phyloP scores from a whole-genome alignment of 2,797 vertebrate species.

The Sarcoramphus papa region DNA sequence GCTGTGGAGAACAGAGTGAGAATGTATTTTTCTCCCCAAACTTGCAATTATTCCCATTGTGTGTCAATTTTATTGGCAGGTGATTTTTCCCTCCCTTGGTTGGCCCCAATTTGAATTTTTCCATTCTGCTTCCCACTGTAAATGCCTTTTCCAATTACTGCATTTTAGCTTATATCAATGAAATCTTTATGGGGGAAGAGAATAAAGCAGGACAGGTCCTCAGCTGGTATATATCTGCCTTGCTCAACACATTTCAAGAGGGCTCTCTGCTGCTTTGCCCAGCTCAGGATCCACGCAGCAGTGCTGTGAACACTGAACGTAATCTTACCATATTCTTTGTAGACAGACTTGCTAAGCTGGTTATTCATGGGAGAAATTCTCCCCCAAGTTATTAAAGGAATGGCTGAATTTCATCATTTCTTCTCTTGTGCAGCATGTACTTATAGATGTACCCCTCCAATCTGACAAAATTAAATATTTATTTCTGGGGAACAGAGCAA shows the following conservation, averaged over 20 bases:
- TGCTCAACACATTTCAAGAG: not conserved
- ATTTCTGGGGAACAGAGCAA: not conserved
- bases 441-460: not conserved
- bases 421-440: not conserved
- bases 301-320: not conserved
- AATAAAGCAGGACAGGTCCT: not conserved
- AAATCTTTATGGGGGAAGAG: not conserved
- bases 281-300: not conserved
- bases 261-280: not conserved
- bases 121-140: conserved; percentile 20
- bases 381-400: not conserved
- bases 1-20: conserved; percentile 33
- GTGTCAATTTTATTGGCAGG: conserved; percentile 27
- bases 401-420: not conserved
- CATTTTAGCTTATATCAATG: conserved; percentile 44
- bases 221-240: not conserved
- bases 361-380: not conserved
- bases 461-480: not conserved
- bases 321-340: not conserved
- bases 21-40: not conserved
- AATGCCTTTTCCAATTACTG: conserved; percentile 48
- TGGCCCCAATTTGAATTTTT: conserved; percentile 40
- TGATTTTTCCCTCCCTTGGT: conserved; percentile 25
- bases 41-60: conserved; percentile 30
- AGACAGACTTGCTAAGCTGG: not conserved